Conservation (phyloP, 1,140 invertebrate species). For the Habropoda laboriosa region DNA sequence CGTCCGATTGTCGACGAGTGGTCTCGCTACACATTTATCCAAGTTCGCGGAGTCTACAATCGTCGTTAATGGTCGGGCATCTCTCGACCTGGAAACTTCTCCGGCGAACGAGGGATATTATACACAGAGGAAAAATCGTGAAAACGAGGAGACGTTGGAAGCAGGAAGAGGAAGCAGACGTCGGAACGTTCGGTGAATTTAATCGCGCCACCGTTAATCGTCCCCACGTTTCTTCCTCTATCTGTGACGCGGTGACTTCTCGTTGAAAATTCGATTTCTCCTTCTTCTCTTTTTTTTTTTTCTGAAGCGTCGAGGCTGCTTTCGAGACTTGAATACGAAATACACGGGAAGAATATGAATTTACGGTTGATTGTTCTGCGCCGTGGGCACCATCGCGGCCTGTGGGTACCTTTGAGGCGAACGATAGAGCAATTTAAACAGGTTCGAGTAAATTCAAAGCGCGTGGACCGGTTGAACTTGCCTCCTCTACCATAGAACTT, state of each 20-base stretch:
- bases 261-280: background rate
- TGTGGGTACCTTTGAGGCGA: background rate
- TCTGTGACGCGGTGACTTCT: background rate
- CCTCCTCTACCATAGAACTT: background rate
- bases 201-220: conserved; percentile 25
- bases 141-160: background rate
- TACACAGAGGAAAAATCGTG: conserved; percentile 28
- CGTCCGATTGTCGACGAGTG: conserved; percentile 37
- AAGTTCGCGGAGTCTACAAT: conserved; percentile 41
- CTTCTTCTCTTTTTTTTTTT: background rate
- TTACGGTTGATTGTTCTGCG: background rate
- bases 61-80: conserved; percentile 55
- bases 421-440: background rate
- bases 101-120: conserved; percentile 19
- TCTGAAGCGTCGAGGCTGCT: too few species aligned
- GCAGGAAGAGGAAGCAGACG: background rate
- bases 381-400: background rate
- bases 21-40: conserved; percentile 26
- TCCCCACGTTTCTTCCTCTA: conserved; percentile 1
- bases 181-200: conserved; percentile 4
- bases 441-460: background rate
- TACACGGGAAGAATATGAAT: conserved; percentile 18
- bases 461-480: background rate
- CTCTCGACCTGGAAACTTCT: conserved; percentile 54
- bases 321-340: too few species aligned